phyloP scores from a whole-genome alignment of 35 echinoderm and acorn worm species.

The Anneissia japonica region DNA sequence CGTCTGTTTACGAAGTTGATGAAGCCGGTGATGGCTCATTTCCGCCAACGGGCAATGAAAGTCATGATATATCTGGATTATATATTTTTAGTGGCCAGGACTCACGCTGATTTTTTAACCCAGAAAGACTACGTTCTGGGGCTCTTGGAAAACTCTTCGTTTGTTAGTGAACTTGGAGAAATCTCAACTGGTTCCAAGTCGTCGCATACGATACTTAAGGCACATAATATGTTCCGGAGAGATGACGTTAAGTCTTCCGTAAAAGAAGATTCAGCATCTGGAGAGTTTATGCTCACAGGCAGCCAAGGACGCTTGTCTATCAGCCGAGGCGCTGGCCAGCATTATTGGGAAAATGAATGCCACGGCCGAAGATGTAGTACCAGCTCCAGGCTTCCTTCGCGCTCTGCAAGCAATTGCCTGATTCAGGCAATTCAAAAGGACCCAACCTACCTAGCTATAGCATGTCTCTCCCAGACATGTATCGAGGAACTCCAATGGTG shows the following conservation, averaged over 20 bases:
- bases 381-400: conserved; percentile 15
- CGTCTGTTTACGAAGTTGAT: background rate
- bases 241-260: conserved; percentile 9
- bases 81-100: background rate
- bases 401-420: background rate
- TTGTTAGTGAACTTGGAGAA: conserved; percentile 30
- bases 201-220: background rate
- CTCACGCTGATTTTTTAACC: background rate
- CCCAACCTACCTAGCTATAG: conserved; percentile 5
- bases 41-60: background rate
- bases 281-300: background rate
- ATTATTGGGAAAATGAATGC: conserved; percentile 24
- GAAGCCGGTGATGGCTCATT: background rate
- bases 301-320: too few species aligned
- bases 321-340: background rate
- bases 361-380: conserved; percentile 22
- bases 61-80: background rate
- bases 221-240: background rate
- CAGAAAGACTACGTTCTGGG: background rate
- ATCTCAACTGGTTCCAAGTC: conserved; percentile 9
- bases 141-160: background rate
- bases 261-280: background rate
- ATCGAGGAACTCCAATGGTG: conserved; percentile 30
- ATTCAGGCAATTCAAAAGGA: conserved; percentile 12
- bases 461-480: background rate